Percentiles rank a stretch among this genome's conserved stretches.
These are phyloP conservation scores for Drosophila nebulosa DNA, from an alignment of 1,140 invertebrate genomes.

Conservation along the genomic window DNA sequence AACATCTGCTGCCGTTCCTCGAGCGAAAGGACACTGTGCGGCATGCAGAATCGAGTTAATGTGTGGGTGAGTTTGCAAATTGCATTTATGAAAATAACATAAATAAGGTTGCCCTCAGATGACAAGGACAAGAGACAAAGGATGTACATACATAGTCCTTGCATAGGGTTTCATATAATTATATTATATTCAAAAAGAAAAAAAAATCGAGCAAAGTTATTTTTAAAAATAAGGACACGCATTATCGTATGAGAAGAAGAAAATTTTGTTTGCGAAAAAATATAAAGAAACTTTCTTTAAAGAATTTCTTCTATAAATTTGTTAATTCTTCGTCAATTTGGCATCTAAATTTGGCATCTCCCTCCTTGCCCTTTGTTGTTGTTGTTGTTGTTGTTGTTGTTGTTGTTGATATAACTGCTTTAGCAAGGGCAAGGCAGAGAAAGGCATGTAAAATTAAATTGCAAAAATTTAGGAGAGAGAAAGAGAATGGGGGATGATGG, in stretches of 20 bases:
- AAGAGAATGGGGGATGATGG: not conserved
- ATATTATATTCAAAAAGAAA: not conserved
- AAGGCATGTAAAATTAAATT: conserved; percentile 13
- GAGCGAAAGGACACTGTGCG: conserved; percentile 4
- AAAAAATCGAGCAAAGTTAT: not conserved
- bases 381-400: too few species aligned
- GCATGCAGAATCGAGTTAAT: not conserved
- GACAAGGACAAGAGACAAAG: not conserved
- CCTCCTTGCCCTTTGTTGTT: too few species aligned
- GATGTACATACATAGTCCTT: not conserved
- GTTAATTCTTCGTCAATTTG: too few species aligned
- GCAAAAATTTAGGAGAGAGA: conserved; percentile 21
- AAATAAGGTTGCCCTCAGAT: not conserved
- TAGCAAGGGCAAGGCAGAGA: not conserved
- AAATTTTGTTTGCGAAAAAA: not conserved
- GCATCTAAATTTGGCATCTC: too few species aligned
- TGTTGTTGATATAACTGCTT: too few species aligned
- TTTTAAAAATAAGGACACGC: not conserved
- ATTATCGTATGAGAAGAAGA: not conserved
- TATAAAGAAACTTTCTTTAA: too few species aligned
- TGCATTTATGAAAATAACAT: conserved; percentile 21
- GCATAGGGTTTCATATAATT: not conserved
- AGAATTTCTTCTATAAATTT: too few species aligned
- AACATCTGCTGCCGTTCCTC: conserved; percentile 16
- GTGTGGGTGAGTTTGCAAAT: conserved; percentile 15